A percentile compares a stretch with the other conserved stretches of the same genome.
Evolutionary conservation across 2,797 vertebrate species (phyloP).

Genomic region (Amniataba percoides): DNA sequence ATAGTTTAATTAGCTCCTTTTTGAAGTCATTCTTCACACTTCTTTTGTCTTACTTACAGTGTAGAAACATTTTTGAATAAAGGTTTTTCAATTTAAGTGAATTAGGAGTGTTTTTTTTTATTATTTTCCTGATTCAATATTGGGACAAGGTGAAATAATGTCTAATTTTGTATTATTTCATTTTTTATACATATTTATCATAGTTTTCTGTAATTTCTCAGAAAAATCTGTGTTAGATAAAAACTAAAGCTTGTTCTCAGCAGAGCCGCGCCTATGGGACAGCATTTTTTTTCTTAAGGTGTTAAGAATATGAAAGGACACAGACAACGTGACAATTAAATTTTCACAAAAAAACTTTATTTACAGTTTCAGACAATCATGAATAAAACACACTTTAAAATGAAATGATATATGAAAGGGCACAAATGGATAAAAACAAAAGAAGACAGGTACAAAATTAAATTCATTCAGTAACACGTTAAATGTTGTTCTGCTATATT

Average conservation of each 20-base stretch:
- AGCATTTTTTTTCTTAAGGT: neutral
- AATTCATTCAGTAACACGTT: neutral
- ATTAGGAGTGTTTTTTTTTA: neutral
- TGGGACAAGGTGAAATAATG: neutral
- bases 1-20: neutral
- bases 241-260: too few relatives aligned
- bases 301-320: neutral
- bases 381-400: slow-evolving; percentile 28
- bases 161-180: neutral
- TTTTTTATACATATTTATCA: neutral
- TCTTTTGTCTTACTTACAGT: neutral
- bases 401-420: slow-evolving; percentile 50
- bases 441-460: neutral
- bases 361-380: slow-evolving; percentile 62
- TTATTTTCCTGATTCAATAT: neutral
- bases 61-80: neutral
- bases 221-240: neutral
- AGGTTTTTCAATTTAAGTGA: neutral
- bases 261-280: neutral
- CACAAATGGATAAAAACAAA: slow-evolving; percentile 24
- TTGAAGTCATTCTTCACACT: neutral
- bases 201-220: neutral
- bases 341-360: slow-evolving; percentile 65
- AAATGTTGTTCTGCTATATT: neutral
- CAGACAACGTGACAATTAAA: neutral